A percentile compares a stretch with the other conserved stretches of the same genome.
Evolutionary conservation across 2,888 invertebrate genomes (phyloP).

Genomic region (Neria commutata): DNA sequence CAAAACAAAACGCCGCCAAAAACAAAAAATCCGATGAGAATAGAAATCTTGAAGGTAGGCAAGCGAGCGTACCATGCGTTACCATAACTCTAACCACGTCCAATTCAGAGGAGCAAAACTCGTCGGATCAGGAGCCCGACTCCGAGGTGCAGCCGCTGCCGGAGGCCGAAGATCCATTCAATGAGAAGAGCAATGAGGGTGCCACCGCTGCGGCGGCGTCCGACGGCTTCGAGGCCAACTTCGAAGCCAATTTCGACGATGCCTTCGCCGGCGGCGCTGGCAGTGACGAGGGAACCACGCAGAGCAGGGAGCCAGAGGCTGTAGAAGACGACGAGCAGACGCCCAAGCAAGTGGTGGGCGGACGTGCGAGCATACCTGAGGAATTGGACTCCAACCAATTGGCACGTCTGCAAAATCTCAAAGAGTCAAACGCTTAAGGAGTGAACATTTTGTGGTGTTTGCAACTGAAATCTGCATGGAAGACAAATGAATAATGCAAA

Average conservation of each 20-base stretch:
- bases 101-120: slow-evolving; percentile 46
- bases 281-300: slow-evolving; percentile 32
- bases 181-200: slow-evolving; percentile 43
- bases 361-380: slow-evolving; percentile 84
- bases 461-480: too few relatives aligned
- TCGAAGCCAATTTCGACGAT: slow-evolving; percentile 61
- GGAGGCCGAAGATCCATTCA: slow-evolving; percentile 53
- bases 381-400: slow-evolving; percentile 88
- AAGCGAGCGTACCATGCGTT: slow-evolving; percentile 32
- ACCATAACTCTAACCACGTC: slow-evolving; percentile 43
- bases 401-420: slow-evolving; percentile 84
- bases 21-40: slow-evolving; percentile 30
- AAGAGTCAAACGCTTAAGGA: slow-evolving; percentile 88
- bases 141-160: slow-evolving; percentile 44
- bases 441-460: background rate
- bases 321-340: slow-evolving; percentile 55
- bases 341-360: slow-evolving; percentile 76
- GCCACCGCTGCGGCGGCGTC: slow-evolving; percentile 32
- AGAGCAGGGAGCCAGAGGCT: slow-evolving; percentile 38
- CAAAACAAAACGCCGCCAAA: slow-evolving; percentile 20
- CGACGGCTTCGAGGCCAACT: slow-evolving; percentile 57
- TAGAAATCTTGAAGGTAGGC: slow-evolving; percentile 46
- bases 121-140: slow-evolving; percentile 46
- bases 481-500: too few relatives aligned
- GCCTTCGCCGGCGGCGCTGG: slow-evolving; percentile 60